Base-by-base conservation (phyloP, 2,888 invertebrate species). In the Emesis castigata region DNA sequence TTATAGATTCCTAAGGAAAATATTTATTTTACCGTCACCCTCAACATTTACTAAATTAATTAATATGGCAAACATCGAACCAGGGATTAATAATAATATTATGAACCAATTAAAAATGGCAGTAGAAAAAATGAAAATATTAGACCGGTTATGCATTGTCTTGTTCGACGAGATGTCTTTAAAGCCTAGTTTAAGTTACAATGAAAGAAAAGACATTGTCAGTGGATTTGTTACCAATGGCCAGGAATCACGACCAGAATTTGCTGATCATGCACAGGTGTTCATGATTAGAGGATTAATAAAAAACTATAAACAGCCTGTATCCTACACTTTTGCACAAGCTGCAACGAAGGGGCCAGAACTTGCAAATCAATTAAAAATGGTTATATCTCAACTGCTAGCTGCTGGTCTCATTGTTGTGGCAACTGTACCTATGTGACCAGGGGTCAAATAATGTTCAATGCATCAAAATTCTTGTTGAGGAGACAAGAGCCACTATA, bases 101-200 rank as follows among this genome's bases (percentile, higher is more conserved):
- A 73, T 87, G 64, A 1, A 6, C n/a, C 86, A 87, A 74, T 20
- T 87, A 22, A 84, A 76, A 62, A 74, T 58, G 44, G 71, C 73
- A 0, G 11, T 71, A 22, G 69, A 82, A 14, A 81, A 82, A 34
- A 86, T 88, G 84, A 85, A 79, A 70, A 14, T 4, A 2, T 7
- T 14, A 58, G 58, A 58, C 26, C 58, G 14, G 2, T n/a, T 88
- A 6, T 87, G 88, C 31, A 66, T 85, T 1, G 2, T 88, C 6
- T 7, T 89, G 9, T 89, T 88, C 73, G 88, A 88, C 26, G 86
- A 88, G 77, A 87, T 89, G 81, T 71, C 84, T 11, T 34, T 89
- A 6, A 82, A 83, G 44, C 68, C 86, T 1, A 81, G 85, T 75
- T 31, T 88, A 3, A 48, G 79, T 3, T 88, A 84, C 26, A 85